These are phyloP conservation scores for Schizotus pectinicornis DNA, from an alignment of 2,888 invertebrate species.

Conservation along the genomic window DNA sequence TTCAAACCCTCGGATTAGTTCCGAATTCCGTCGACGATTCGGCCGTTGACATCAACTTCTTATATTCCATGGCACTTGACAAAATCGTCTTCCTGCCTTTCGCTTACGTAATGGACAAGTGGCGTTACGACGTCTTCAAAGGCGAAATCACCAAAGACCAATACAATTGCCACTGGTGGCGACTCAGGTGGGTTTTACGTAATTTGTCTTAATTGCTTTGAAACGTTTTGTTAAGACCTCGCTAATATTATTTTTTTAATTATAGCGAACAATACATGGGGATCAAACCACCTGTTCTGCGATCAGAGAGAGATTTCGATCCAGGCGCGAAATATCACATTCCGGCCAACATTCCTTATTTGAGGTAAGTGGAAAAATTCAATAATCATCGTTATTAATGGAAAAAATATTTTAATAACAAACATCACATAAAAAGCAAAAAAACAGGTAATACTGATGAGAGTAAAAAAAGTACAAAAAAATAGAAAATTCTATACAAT, in stretches of 20 bases:
- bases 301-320: constrained; percentile 90
- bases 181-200: constrained; percentile 67
- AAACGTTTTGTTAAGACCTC: background rate
- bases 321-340: constrained; percentile 93
- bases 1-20: constrained; percentile 81
- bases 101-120: constrained; percentile 81
- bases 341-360: constrained; percentile 88
- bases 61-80: constrained; percentile 85
- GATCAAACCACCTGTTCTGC: constrained; percentile 81
- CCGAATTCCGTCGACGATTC: constrained; percentile 82
- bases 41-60: constrained; percentile 83
- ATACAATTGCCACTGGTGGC: constrained; percentile 90
- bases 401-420: constrained; percentile 45
- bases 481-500: constrained; percentile 34
- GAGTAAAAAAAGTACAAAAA: constrained; percentile 30
- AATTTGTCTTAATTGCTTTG: background rate
- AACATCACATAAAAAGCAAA: constrained; percentile 41
- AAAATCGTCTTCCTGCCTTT: constrained; percentile 86
- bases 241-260: constrained; percentile 22
- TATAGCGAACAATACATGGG: constrained; percentile 82
- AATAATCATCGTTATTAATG: constrained; percentile 6
- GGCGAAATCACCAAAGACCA: constrained; percentile 75
- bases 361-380: constrained; percentile 71
- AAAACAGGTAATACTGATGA: constrained; percentile 49
- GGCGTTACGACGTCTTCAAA: constrained; percentile 86